A percentile compares a stretch with the other conserved stretches of the same genome.
Evolutionary conservation across 2,888 invertebrate species (phyloP).

Genomic region (Buathra laborator): DNA sequence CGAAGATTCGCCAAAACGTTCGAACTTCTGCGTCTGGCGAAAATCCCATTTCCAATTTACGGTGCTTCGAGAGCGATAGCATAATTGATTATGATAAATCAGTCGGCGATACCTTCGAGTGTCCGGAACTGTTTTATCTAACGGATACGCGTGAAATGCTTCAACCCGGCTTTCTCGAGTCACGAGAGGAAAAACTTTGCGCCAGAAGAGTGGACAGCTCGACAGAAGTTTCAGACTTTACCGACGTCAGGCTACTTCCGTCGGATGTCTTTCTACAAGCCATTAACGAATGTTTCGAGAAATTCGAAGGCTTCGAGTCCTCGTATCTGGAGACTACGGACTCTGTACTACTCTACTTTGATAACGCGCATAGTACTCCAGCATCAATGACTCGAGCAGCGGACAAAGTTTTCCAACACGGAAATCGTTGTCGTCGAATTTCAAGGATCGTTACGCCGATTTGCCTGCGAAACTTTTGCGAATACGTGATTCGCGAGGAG

Average conservation of each 20-base stretch:
- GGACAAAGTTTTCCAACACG: constrained; percentile 18
- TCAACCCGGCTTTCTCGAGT: constrained; percentile 69
- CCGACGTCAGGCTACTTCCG: constrained; percentile 72
- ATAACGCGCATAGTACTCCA: constrained; percentile 54
- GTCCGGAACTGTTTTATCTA: constrained; percentile 72
- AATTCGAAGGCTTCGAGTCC: constrained; percentile 71
- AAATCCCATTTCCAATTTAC: constrained; percentile 67
- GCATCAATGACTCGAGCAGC: constrained; percentile 40
- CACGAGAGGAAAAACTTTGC: constrained; percentile 48
- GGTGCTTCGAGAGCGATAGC: constrained; percentile 59
- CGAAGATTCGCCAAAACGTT: constrained; percentile 35
- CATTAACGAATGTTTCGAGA: constrained; percentile 70
- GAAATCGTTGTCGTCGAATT: constrained; percentile 64
- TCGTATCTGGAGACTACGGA: constrained; percentile 78
- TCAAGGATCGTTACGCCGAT: constrained; percentile 85
- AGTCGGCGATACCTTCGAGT: constrained; percentile 62
- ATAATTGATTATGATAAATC: constrained; percentile 66
- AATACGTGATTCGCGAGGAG: constrained; percentile 86
- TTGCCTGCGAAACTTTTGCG: constrained; percentile 87
- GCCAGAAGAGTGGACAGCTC: constrained; percentile 38
- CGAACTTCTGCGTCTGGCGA: constrained; percentile 49
- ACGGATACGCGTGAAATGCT: constrained; percentile 72
- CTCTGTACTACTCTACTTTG: constrained; percentile 76
- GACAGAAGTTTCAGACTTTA: constrained; percentile 70
- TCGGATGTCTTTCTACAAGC: constrained; percentile 71